Evolutionary conservation across 2,888 invertebrate genomes (phyloP).

Genomic region (Punctoribates punctum): DNA sequence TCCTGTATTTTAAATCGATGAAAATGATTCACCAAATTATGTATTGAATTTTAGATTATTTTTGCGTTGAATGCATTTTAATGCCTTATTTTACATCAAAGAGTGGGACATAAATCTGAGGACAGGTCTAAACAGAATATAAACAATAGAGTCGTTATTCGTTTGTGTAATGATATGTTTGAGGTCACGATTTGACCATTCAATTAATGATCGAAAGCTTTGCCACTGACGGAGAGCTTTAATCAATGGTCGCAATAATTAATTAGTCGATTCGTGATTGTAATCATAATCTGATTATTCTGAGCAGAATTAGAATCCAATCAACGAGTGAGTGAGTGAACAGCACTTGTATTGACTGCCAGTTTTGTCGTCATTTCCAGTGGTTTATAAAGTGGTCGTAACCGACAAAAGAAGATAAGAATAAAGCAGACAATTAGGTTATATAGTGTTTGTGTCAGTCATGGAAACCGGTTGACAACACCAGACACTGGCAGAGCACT

Average conservation of each 20-base stretch:
- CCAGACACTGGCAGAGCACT: background rate
- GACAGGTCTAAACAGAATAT: too few species aligned
- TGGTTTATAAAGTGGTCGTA: slow-evolving; percentile 6
- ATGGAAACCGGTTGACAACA: slow-evolving; percentile 9
- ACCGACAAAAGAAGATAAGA: slow-evolving; percentile 7
- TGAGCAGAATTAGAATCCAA: background rate
- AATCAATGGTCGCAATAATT: background rate
- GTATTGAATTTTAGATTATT: too few species aligned
- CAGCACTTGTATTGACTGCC: background rate
- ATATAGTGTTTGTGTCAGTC: background rate
- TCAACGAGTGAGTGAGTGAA: background rate
- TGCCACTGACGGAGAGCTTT: background rate
- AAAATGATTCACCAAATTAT: too few species aligned
- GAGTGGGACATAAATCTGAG: too few species aligned
- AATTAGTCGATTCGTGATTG: slow-evolving; percentile 19
- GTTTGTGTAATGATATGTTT: background rate
- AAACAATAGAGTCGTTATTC: background rate
- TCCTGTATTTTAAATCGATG: too few species aligned
- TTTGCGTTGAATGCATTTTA: too few species aligned
- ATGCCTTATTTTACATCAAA: too few species aligned
- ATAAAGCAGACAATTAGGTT: background rate
- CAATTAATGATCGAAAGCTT: background rate
- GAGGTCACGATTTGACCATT: background rate
- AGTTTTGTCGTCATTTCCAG: slow-evolving; percentile 7
- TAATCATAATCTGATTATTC: background rate